These are phyloP conservation scores for Ceratosolen solmsi DNA, from an alignment of 1,140 invertebrate species.

Conservation along the genomic window DNA sequence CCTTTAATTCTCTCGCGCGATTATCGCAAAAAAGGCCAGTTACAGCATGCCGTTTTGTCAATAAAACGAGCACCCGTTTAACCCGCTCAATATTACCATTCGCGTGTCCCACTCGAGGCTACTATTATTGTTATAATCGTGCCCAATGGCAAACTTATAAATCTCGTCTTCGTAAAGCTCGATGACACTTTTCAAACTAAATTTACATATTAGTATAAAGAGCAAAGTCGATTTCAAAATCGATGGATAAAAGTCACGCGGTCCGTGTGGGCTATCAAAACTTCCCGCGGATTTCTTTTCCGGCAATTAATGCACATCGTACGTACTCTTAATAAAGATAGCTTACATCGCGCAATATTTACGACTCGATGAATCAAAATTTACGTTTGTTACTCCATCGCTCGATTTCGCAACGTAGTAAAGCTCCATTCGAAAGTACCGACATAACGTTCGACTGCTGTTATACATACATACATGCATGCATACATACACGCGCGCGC, in stretches of 20 bases:
- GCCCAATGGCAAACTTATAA: too few species aligned
- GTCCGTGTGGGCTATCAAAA: background rate
- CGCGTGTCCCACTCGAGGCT: too few species aligned
- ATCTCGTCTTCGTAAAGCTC: too few species aligned
- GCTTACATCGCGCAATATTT: background rate
- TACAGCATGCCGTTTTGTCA: background rate
- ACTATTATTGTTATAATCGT: too few species aligned
- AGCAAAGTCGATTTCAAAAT: too few species aligned
- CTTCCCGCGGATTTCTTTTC: background rate
- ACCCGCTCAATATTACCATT: too few species aligned
- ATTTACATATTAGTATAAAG: too few species aligned
- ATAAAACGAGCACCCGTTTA: background rate
- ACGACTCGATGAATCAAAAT: slow-evolving; percentile 26
- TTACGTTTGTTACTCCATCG: background rate
- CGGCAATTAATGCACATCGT: background rate
- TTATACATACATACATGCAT: too few species aligned
- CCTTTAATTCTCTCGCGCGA: background rate
- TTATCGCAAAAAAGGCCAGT: background rate
- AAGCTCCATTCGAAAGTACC: slow-evolving; percentile 26
- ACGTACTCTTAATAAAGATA: background rate
- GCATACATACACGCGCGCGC: too few species aligned
- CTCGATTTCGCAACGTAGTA: background rate
- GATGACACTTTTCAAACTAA: too few species aligned
- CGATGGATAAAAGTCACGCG: background rate
- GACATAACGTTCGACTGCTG: background rate